Percentiles rank a stretch among this genome's conserved stretches.
phyloP scores from a whole-genome alignment of 2,113 vertebrate species.

The Brachyistius frenatus region DNA sequence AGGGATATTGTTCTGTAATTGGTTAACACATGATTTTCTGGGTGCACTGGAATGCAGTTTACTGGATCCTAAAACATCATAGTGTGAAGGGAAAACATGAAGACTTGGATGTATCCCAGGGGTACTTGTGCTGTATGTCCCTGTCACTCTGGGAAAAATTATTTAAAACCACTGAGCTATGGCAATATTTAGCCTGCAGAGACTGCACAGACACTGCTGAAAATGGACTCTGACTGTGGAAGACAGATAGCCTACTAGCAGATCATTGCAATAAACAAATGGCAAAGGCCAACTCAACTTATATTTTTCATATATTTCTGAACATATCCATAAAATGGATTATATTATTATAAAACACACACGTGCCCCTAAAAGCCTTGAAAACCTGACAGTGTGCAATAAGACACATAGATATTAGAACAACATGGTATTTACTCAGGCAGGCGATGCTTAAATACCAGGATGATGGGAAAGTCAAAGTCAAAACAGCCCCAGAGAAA shows the following conservation, averaged over 20 bases:
- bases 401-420: not conserved
- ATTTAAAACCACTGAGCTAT: not conserved
- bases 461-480: constrained; percentile 22
- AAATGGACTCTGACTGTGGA: not conserved
- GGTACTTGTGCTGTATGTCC: not conserved
- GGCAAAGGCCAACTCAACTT: not conserved
- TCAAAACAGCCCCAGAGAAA: constrained; percentile 33
- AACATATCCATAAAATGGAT: not conserved
- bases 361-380: not conserved
- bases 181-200: not conserved
- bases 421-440: not conserved
- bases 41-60: not conserved
- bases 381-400: not conserved
- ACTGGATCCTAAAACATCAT: not conserved
- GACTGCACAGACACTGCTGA: constrained; percentile 4
- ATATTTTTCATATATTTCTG: not conserved
- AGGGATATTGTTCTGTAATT: not conserved
- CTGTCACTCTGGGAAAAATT: not conserved
- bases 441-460: not conserved
- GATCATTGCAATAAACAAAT: not conserved
- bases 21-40: constrained; percentile 1
- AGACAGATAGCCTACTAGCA: not conserved
- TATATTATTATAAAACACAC: not conserved
- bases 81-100: not conserved
- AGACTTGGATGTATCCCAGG: not conserved